Conservation (phyloP, 2,888 invertebrate species). For the Drosophila paramelanica region DNA sequence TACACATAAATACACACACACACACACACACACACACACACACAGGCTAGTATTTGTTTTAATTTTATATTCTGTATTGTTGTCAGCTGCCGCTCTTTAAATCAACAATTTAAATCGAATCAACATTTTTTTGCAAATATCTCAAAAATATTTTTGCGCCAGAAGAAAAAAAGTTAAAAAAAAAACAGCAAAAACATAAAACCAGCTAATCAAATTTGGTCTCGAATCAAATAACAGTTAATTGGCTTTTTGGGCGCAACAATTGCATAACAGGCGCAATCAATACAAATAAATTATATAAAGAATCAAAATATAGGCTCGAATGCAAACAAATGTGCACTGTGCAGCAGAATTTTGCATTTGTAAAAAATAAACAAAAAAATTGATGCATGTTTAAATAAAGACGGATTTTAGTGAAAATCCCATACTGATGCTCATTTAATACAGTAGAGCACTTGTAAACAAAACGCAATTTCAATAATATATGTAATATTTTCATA, state of each 20-base stretch:
- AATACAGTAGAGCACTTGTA: neutral
- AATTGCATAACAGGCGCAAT: slow-evolving; percentile 16
- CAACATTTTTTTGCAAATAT: slow-evolving; percentile 22
- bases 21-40: slow-evolving; percentile 1
- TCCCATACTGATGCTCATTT: neutral
- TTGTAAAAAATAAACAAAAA: neutral
- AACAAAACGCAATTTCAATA: neutral
- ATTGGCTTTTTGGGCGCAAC: slow-evolving; percentile 20
- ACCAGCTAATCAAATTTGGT: slow-evolving; percentile 11
- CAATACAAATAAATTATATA: neutral
- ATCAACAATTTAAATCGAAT: slow-evolving; percentile 31
- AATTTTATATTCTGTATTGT: slow-evolving; percentile 11
- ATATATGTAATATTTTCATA: no score
- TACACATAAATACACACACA: neutral
- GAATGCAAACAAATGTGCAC: slow-evolving; percentile 19
- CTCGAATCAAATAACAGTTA: slow-evolving; percentile 18
- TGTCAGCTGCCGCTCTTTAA: slow-evolving; percentile 26
- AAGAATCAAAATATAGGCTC: neutral
- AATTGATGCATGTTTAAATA: neutral
- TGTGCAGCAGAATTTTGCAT: slow-evolving; percentile 15
- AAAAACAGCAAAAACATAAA: neutral
- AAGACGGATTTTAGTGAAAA: neutral
- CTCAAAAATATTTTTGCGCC: neutral
- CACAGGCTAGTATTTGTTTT: slow-evolving; percentile 1
- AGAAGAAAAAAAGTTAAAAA: neutral